A percentile compares a stretch with the other conserved stretches of the same genome.
Conservation (phyloP, 2,113 vertebrate genomes). For the Balaeniceps rex region DNA sequence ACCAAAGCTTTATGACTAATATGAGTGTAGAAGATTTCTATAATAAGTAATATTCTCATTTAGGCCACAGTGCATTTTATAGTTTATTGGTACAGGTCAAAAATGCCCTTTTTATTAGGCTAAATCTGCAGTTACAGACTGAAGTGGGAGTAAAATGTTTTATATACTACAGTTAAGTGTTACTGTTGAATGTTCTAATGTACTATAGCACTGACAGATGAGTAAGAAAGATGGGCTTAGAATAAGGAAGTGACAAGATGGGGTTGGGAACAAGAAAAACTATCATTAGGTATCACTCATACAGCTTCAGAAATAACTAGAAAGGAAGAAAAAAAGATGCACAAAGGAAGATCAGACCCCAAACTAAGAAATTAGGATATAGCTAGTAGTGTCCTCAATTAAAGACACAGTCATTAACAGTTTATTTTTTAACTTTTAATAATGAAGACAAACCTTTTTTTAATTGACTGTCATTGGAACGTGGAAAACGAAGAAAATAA, state of each 20-base stretch:
- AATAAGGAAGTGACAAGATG: not conserved
- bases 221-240: not conserved
- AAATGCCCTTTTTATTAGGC: constrained; percentile 10
- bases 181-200: not conserved
- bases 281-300: not conserved
- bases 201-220: not conserved
- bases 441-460: not conserved
- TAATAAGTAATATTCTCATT: not conserved
- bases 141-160: constrained; percentile 4
- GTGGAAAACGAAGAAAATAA: not conserved
- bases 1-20: not conserved
- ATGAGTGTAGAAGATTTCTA: not conserved
- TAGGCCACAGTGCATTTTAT: not conserved
- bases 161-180: not conserved
- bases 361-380: not conserved
- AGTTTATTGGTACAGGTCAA: not conserved
- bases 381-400: not conserved
- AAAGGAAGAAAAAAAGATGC: not conserved
- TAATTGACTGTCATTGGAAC: not conserved
- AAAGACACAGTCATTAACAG: not conserved
- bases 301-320: not conserved
- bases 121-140: not conserved
- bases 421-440: not conserved
- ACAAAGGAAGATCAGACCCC: not conserved
- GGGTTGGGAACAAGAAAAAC: not conserved